These are phyloP conservation scores for Panthera leo DNA, from an alignment of 2,113 vertebrate genomes.

Conservation along the genomic window DNA sequence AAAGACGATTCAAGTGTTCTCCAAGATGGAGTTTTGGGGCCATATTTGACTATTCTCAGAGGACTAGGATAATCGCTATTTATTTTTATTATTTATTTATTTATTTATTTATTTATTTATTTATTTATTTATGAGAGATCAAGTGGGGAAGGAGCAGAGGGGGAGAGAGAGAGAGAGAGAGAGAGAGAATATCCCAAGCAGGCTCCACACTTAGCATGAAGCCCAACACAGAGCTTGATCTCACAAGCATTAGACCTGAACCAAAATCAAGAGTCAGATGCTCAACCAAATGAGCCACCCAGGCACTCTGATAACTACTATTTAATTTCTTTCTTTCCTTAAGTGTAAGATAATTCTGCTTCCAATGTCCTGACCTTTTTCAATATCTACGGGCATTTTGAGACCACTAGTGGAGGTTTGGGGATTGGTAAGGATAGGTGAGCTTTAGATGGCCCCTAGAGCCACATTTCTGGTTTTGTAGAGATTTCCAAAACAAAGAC, in stretches of 20 bases:
- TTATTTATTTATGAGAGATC: too few species aligned
- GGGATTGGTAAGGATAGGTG: not conserved
- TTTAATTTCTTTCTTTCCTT: not conserved
- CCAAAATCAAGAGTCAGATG: too few species aligned
- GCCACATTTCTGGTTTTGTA: not conserved
- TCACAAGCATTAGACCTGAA: too few species aligned
- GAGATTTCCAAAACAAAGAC: not conserved
- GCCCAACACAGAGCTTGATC: too few species aligned
- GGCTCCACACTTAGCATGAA: too few species aligned
- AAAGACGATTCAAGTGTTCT: not conserved
- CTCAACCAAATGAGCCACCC: too few species aligned
- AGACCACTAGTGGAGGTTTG: not conserved
- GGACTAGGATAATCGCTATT: not conserved
- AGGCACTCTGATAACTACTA: too few species aligned
- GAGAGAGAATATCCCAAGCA: too few species aligned
- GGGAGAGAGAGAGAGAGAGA: too few species aligned
- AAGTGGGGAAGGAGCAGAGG: too few species aligned
- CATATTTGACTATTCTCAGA: not conserved
- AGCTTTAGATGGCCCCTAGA: not conserved
- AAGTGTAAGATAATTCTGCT: not conserved
- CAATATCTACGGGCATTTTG: not conserved
- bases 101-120: too few species aligned
- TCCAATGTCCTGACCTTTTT: not conserved
- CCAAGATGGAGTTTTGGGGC: not conserved
- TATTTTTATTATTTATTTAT: not conserved